These are phyloP conservation scores for Acanthurus tractus DNA, from an alignment of 2,797 vertebrate genomes.

Conservation along the genomic window DNA sequence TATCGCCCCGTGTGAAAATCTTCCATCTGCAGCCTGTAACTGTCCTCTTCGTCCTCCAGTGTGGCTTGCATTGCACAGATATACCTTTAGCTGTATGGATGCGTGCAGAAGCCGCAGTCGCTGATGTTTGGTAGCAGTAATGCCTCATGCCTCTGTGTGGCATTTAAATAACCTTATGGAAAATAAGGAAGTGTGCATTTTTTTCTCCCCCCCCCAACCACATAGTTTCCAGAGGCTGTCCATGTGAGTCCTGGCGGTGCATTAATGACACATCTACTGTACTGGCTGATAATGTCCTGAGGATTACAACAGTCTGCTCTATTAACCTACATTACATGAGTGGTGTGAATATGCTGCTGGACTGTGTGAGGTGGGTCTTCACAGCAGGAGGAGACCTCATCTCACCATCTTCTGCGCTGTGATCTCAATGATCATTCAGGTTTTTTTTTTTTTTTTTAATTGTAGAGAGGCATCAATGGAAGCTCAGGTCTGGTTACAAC, in stretches of 20 bases:
- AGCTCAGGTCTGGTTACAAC: slow-evolving; percentile 39
- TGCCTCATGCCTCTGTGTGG: slow-evolving; percentile 9
- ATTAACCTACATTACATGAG: slow-evolving; percentile 75
- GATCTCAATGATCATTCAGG: not conserved
- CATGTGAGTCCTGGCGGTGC: slow-evolving; percentile 65
- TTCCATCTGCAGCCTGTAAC: slow-evolving; percentile 18
- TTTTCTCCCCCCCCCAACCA: slow-evolving; percentile 10
- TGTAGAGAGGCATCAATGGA: slow-evolving; percentile 31
- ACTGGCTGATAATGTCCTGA: slow-evolving; percentile 52
- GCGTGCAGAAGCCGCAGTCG: slow-evolving; percentile 51
- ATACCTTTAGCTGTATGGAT: slow-evolving; percentile 27
- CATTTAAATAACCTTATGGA: slow-evolving; percentile 39
- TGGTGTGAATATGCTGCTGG: slow-evolving; percentile 40
- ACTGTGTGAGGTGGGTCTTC: slow-evolving; percentile 38
- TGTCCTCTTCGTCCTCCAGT: slow-evolving; percentile 55
- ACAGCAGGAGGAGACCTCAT: slow-evolving; percentile 16
- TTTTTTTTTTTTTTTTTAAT: not conserved
- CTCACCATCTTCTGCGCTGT: slow-evolving; percentile 25
- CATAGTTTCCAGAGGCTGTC: slow-evolving; percentile 35
- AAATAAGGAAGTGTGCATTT: slow-evolving; percentile 14
- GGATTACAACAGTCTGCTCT: slow-evolving; percentile 77
- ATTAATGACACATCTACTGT: slow-evolving; percentile 59
- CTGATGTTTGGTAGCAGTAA: slow-evolving; percentile 16
- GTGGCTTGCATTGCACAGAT: slow-evolving; percentile 44
- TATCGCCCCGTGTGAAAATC: slow-evolving; percentile 24